phyloP scores from a whole-genome alignment of 2,888 invertebrate species.

The Chydorus sphaericus region DNA sequence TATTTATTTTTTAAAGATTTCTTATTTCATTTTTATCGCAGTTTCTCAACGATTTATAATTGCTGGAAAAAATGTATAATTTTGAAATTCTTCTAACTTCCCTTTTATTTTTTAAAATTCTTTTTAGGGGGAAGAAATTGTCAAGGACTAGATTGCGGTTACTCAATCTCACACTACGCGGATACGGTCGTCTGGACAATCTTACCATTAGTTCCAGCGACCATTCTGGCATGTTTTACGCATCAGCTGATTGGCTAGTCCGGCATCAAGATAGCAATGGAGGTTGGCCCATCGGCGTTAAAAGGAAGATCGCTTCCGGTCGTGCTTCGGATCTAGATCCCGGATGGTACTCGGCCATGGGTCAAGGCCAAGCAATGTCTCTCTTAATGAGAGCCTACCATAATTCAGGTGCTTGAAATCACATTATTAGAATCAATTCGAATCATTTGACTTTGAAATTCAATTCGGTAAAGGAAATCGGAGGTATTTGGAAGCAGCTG shows the following conservation, averaged over 20 bases:
- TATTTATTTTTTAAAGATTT: too few species aligned
- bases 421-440: too few species aligned
- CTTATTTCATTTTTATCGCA: too few species aligned
- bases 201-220: conserved; percentile 63
- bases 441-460: too few species aligned
- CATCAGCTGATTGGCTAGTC: conserved; percentile 86
- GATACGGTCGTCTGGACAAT: conserved; percentile 58
- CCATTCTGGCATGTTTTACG: conserved; percentile 80
- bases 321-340: conserved; percentile 63
- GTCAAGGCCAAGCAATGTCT: conserved; percentile 93
- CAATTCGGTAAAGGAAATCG: conserved; percentile 19
- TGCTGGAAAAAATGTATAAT: not conserved
- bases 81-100: too few species aligned
- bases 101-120: too few species aligned
- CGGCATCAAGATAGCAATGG: conserved; percentile 71
- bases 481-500: conserved; percentile 62
- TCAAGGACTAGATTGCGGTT: conserved; percentile 56
- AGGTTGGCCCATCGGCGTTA: conserved; percentile 86
- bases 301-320: conserved; percentile 54
- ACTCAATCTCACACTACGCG: conserved; percentile 47
- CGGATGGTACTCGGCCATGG: conserved; percentile 97
- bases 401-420: conserved; percentile 48
- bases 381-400: conserved; percentile 81
- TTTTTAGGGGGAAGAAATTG: conserved; percentile 32
- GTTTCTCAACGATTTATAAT: too few species aligned